A percentile compares a stretch with the other conserved stretches of the same genome.
Conservation (phyloP, 2,888 invertebrate species). For the Drosophila nr. fundita region DNA sequence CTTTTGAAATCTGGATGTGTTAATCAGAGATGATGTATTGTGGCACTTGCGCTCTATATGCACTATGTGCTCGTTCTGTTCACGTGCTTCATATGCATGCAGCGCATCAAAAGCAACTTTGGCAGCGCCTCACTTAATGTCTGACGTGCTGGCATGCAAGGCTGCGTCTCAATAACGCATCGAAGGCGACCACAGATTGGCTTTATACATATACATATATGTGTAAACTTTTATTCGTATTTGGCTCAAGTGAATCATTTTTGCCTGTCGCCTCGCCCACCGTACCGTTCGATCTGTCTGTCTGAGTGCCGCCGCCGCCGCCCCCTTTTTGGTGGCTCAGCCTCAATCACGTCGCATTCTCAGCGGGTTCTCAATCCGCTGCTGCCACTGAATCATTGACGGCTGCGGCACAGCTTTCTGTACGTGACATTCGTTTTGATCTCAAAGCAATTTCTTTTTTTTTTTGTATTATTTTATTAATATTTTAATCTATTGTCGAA, state of each 20-base stretch:
- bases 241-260: conserved; percentile 36
- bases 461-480: conserved; percentile 13
- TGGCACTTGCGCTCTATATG: conserved; percentile 48
- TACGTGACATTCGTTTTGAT: conserved; percentile 53
- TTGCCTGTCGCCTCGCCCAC: not conserved
- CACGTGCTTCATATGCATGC: conserved; percentile 35
- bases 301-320: not conserved
- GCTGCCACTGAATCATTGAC: conserved; percentile 47
- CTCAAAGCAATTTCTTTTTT: conserved; percentile 14
- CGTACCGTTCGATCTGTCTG: conserved; percentile 24
- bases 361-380: conserved; percentile 49
- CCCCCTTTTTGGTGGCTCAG: conserved; percentile 19
- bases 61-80: conserved; percentile 47
- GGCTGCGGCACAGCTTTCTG: conserved; percentile 15
- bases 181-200: conserved; percentile 30
- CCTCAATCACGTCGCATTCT: conserved; percentile 65
- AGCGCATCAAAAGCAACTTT: conserved; percentile 18
- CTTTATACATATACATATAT: conserved; percentile 14
- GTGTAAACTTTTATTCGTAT: conserved; percentile 15
- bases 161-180: conserved; percentile 51
- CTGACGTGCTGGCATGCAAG: conserved; percentile 62
- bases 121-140: conserved; percentile 28
- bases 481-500: conserved; percentile 27
- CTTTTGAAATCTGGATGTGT: conserved; percentile 20
- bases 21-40: conserved; percentile 33